Conservation (phyloP, 2,113 vertebrate genomes). For the Corvus cornix region DNA sequence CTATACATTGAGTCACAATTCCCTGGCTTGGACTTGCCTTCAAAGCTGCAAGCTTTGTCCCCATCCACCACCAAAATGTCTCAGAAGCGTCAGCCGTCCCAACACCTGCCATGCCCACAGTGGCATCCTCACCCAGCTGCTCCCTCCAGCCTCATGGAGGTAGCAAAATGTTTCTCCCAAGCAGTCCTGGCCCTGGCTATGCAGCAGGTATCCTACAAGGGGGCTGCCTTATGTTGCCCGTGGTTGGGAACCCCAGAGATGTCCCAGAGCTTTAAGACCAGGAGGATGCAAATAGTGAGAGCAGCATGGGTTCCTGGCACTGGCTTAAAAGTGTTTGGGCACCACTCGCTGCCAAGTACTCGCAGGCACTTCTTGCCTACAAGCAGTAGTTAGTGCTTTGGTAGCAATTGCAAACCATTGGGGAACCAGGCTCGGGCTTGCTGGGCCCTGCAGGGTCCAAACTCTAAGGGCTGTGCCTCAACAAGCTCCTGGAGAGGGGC, state of each 20-base stretch:
- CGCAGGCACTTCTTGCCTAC: background rate
- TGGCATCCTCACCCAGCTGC: background rate
- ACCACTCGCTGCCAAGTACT: background rate
- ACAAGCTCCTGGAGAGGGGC: background rate
- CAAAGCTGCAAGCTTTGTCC: background rate
- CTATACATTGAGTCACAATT: background rate
- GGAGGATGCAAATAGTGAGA: background rate
- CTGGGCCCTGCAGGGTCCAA: background rate
- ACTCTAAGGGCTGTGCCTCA: background rate
- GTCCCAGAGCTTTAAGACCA: background rate
- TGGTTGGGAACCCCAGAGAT: background rate
- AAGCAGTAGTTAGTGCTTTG: background rate
- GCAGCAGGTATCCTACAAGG: background rate
- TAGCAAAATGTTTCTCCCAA: rapidly evolving
- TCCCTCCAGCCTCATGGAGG: background rate
- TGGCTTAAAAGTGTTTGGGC: background rate
- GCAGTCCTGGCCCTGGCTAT: background rate
- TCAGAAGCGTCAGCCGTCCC: rapidly evolving
- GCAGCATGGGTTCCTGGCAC: background rate
- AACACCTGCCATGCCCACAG: rapidly evolving
- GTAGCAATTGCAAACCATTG: background rate
- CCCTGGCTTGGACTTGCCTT: background rate
- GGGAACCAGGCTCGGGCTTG: background rate
- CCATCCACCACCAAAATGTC: background rate
- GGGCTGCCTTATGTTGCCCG: background rate